Evolutionary conservation across 2,888 invertebrate species (phyloP).

Genomic region (Sminthurides aquaticus): DNA sequence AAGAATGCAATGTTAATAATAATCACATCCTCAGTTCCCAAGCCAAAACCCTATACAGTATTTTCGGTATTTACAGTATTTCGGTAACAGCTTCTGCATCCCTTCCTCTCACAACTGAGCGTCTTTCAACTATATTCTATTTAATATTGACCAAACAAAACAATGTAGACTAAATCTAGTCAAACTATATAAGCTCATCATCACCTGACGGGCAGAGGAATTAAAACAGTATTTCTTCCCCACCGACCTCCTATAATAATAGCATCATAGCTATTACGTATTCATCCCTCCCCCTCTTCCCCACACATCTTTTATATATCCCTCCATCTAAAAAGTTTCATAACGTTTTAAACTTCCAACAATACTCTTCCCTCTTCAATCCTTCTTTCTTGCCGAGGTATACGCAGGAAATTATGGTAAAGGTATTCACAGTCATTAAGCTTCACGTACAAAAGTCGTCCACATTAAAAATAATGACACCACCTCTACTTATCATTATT

Average conservation of each 20-base stretch:
- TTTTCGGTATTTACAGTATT: no score
- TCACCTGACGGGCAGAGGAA: no score
- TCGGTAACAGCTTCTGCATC: no score
- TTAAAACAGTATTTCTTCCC: neutral
- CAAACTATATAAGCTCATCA: neutral
- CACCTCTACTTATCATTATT: conserved; percentile 43
- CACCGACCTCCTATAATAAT: neutral
- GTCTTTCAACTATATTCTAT: no score
- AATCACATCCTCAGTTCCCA: no score
- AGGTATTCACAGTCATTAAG: conserved; percentile 36
- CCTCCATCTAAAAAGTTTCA: no score
- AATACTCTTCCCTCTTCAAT: neutral
- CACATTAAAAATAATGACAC: conserved; percentile 44
- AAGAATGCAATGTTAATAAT: no score
- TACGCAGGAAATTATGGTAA: conserved; percentile 1
- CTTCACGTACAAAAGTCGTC: conserved; percentile 38
- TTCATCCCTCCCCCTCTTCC: neutral
- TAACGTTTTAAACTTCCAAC: no score
- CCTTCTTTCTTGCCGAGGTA: neutral
- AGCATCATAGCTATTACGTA: neutral
- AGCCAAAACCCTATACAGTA: no score
- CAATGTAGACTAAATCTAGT: no score
- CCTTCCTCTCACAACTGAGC: no score
- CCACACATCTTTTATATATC: neutral
- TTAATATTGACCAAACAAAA: no score